phyloP scores from a whole-genome alignment of 2,888 invertebrate species.

The Germaria angustata region DNA sequence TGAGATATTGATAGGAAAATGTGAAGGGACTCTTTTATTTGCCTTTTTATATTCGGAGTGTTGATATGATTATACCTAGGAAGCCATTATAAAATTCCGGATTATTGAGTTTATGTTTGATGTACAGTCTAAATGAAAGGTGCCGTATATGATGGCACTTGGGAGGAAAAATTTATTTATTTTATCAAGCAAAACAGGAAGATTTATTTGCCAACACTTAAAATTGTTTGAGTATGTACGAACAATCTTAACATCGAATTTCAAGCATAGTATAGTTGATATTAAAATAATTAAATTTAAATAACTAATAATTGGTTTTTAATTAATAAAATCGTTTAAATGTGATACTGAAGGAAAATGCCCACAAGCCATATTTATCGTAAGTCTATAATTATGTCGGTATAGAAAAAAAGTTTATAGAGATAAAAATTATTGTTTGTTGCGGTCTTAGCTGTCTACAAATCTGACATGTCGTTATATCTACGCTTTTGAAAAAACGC shows the following conservation, averaged over 20 bases:
- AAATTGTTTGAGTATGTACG: conserved; percentile 21
- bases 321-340: too few relatives aligned
- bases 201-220: conserved; percentile 59
- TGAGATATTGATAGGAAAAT: conserved; percentile 74
- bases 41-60: conserved; percentile 46
- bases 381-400: too few relatives aligned
- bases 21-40: conserved; percentile 47
- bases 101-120: conserved; percentile 67
- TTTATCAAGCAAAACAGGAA: background rate
- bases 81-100: conserved; percentile 66
- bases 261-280: too few relatives aligned
- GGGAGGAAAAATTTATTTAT: background rate
- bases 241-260: conserved; percentile 36
- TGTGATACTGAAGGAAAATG: too few relatives aligned
- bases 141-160: conserved; percentile 10
- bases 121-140: conserved; percentile 66
- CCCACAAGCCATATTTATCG: too few relatives aligned
- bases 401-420: too few relatives aligned
- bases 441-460: too few relatives aligned
- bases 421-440: too few relatives aligned
- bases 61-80: conserved; percentile 66
- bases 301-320: too few relatives aligned
- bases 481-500: too few relatives aligned
- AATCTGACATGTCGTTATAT: too few relatives aligned
- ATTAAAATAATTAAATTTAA: too few relatives aligned